Percentiles rank a stretch among this genome's conserved stretches.
These are phyloP conservation scores for Stenurella melanura DNA, from an alignment of 2,888 invertebrate genomes.

Conservation along the genomic window DNA sequence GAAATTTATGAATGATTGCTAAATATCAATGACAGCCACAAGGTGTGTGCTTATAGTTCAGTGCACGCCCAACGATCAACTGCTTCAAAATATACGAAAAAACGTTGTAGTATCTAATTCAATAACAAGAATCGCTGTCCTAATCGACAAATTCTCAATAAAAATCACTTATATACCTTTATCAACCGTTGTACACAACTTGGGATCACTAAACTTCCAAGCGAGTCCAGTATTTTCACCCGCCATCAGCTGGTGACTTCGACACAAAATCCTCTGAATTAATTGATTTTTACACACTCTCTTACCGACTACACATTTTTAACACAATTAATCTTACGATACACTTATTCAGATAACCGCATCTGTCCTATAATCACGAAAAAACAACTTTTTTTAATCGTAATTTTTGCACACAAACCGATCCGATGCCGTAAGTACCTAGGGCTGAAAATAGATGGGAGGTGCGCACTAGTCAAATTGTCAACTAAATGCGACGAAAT, in stretches of 20 bases:
- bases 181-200: constrained; percentile 59
- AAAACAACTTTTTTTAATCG: constrained; percentile 73
- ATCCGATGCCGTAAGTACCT: constrained; percentile 81
- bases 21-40: constrained; percentile 70
- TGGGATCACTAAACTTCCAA: constrained; percentile 69
- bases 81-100: constrained; percentile 54
- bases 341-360: constrained; percentile 70
- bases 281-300: constrained; percentile 75
- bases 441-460: constrained; percentile 75
- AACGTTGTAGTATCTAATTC: constrained; percentile 45
- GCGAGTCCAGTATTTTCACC: constrained; percentile 72
- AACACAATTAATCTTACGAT: constrained; percentile 73
- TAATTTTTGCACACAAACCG: constrained; percentile 80
- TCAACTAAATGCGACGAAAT: constrained; percentile 24
- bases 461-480: constrained; percentile 74
- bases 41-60: constrained; percentile 66
- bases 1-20: constrained; percentile 68
- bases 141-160: constrained; percentile 47
- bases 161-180: constrained; percentile 60
- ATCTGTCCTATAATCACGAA: constrained; percentile 61
- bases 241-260: constrained; percentile 75
- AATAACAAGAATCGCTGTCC: constrained; percentile 43
- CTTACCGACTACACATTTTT: constrained; percentile 75
- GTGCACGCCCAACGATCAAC: constrained; percentile 71
- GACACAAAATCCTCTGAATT: constrained; percentile 76